Conservation (phyloP, 1,140 invertebrate genomes). For the Hesperophylax magnus region DNA sequence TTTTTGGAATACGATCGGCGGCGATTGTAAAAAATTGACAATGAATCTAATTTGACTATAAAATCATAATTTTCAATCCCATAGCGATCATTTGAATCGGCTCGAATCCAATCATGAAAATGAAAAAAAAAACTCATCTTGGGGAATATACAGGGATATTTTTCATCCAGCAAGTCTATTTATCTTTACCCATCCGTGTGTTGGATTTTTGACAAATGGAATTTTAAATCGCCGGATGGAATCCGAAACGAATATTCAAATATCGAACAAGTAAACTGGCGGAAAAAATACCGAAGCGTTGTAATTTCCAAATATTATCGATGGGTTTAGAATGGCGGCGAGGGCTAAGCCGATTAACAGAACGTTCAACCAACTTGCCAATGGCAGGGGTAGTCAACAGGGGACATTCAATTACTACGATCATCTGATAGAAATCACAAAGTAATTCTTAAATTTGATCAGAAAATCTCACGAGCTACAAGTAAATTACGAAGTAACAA, state of each 20-base stretch:
- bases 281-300: conserved; percentile 47
- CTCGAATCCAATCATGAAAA: conserved; percentile 19
- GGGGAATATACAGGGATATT: conserved; percentile 17
- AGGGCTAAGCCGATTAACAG: conserved; percentile 55
- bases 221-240: conserved; percentile 41
- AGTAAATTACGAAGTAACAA: too few species aligned
- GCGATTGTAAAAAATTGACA: too few species aligned
- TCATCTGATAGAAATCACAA: too few species aligned
- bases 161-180: conserved; percentile 32
- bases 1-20: too few species aligned
- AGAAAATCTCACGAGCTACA: too few species aligned
- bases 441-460: too few species aligned
- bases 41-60: too few species aligned
- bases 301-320: conserved; percentile 58
- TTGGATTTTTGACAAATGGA: conserved; percentile 40
- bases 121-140: conserved; percentile 33
- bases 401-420: background rate
- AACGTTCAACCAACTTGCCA: conserved; percentile 53
- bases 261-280: conserved; percentile 39
- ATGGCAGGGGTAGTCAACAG: conserved; percentile 43
- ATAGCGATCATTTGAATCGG: background rate
- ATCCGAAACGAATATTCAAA: conserved; percentile 40
- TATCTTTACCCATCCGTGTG: conserved; percentile 37
- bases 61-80: too few species aligned
- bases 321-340: conserved; percentile 52